Percentiles rank a stretch among this genome's conserved stretches.
These are phyloP conservation scores for Pristionchus pacificus DNA, from an alignment of 1,140 invertebrate species.

Conservation along the genomic window DNA sequence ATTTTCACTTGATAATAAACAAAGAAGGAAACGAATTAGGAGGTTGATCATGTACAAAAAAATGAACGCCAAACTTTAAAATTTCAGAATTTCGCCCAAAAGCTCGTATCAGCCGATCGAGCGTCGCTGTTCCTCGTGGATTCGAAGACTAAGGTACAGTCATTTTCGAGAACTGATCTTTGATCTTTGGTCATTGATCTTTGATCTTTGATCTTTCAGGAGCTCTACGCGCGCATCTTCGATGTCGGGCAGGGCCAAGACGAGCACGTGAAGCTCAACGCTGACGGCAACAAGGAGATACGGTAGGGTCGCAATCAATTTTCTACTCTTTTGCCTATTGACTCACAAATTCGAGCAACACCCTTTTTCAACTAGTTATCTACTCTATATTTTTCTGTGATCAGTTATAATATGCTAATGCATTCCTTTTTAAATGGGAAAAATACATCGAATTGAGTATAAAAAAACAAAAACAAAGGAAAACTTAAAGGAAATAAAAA, in stretches of 20 bases:
- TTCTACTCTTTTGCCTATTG: too few relatives aligned
- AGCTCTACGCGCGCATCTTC: conserved; percentile 77
- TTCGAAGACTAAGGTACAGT: conserved; percentile 30
- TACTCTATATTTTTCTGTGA: too few relatives aligned
- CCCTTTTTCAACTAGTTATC: too few relatives aligned
- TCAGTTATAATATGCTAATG: too few relatives aligned
- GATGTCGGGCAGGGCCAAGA: conserved; percentile 64
- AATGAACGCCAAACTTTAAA: too few relatives aligned
- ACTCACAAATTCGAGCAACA: too few relatives aligned
- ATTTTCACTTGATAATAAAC: too few relatives aligned
- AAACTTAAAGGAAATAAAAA: conserved; percentile 14
- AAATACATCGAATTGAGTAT: background rate
- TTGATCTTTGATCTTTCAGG: too few relatives aligned
- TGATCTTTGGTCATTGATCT: conserved; percentile 45
- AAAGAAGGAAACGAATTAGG: too few relatives aligned
- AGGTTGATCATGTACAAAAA: too few relatives aligned
- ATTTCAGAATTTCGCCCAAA: conserved; percentile 71
- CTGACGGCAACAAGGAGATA: conserved; percentile 49
- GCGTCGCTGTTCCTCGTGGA: conserved; percentile 48
- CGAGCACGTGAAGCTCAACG: conserved; percentile 25
- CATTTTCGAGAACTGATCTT: conserved; percentile 38
- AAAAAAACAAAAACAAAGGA: background rate
- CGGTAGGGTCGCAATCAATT: too few relatives aligned
- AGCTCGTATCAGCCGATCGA: conserved; percentile 74
- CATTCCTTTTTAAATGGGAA: too few relatives aligned